These are phyloP conservation scores for Melanotaenia parkinsoni DNA, from an alignment of 2,797 vertebrate genomes.

Conservation along the genomic window DNA sequence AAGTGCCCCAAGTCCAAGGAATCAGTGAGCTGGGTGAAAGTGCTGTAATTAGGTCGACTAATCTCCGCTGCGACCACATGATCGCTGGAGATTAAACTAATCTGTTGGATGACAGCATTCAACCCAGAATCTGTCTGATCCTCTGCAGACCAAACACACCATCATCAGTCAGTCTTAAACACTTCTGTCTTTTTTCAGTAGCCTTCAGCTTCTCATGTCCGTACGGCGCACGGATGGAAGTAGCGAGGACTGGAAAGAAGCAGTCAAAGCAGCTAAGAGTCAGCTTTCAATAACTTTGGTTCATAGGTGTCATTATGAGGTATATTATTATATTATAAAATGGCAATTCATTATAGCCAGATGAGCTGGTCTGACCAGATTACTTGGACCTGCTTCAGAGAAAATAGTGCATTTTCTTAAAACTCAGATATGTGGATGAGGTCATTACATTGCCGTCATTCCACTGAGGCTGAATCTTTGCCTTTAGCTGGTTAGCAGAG, in stretches of 20 bases:
- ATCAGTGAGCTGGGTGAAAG: constrained; percentile 48
- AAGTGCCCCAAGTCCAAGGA: constrained; percentile 51
- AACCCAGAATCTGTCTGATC: constrained; percentile 49
- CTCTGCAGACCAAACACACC: constrained; percentile 51
- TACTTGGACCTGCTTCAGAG: not conserved
- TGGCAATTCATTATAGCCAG: not conserved
- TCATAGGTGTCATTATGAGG: constrained; percentile 6
- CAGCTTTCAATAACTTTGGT: constrained; percentile 20
- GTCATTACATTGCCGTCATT: not conserved
- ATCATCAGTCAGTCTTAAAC: constrained; percentile 61
- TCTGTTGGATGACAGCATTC: constrained; percentile 59
- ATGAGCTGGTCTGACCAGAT: not conserved
- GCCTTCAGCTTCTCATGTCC: constrained; percentile 64
- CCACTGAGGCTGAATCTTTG: no score
- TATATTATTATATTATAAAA: not conserved
- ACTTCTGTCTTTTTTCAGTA: constrained; percentile 31
- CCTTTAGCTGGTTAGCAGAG: no score
- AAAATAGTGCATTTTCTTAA: not conserved
- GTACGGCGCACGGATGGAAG: constrained; percentile 22
- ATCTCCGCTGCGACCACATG: constrained; percentile 54
- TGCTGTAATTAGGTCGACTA: constrained; percentile 62
- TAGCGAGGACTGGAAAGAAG: constrained; percentile 43
- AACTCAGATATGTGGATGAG: not conserved
- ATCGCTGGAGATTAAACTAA: constrained; percentile 64
- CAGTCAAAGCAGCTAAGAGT: constrained; percentile 18